These are phyloP conservation scores for Brachyistius frenatus DNA, from an alignment of 2,113 vertebrate species.

Conservation along the genomic window DNA sequence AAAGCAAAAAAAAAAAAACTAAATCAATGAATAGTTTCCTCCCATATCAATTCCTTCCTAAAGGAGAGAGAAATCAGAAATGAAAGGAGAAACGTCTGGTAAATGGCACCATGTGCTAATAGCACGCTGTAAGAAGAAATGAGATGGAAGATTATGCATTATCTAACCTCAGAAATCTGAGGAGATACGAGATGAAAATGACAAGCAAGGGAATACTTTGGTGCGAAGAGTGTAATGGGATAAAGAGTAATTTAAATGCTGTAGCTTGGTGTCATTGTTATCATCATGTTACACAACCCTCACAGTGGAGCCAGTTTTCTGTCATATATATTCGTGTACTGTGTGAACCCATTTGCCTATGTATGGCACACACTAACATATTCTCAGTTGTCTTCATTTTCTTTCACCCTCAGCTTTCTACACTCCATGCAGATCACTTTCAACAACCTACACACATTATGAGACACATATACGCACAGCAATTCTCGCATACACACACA, in stretches of 20 bases:
- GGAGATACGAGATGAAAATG: constrained; percentile 49
- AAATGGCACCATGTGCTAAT: constrained; percentile 15
- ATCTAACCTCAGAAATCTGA: constrained; percentile 43
- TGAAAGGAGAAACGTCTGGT: constrained; percentile 33
- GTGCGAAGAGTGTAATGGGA: constrained; percentile 47
- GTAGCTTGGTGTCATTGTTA: constrained; percentile 43
- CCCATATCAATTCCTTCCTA: background rate
- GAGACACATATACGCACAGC: constrained; percentile 21
- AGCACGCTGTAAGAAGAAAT: constrained; percentile 36
- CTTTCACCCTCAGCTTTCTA: constrained; percentile 36
- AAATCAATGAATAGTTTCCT: constrained; percentile 8
- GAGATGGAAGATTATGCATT: constrained; percentile 57
- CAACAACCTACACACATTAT: constrained; percentile 53
- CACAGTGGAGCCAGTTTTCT: constrained; percentile 33
- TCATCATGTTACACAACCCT: constrained; percentile 45
- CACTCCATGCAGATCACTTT: constrained; percentile 53
- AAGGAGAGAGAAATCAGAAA: constrained; percentile 5
- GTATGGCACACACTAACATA: constrained; percentile 44
- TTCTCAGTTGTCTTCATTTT: constrained; percentile 50
- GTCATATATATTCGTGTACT: constrained; percentile 17
- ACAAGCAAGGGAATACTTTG: constrained; percentile 33
- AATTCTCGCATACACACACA: constrained; percentile 33
- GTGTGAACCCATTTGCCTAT: constrained; percentile 44
- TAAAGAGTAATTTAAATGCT: constrained; percentile 56
- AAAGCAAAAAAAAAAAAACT: constrained; percentile 9